A percentile compares a stretch with the other conserved stretches of the same genome.
phyloP scores from a whole-genome alignment of 2,113 vertebrate genomes.

The Platichthys stellatus region DNA sequence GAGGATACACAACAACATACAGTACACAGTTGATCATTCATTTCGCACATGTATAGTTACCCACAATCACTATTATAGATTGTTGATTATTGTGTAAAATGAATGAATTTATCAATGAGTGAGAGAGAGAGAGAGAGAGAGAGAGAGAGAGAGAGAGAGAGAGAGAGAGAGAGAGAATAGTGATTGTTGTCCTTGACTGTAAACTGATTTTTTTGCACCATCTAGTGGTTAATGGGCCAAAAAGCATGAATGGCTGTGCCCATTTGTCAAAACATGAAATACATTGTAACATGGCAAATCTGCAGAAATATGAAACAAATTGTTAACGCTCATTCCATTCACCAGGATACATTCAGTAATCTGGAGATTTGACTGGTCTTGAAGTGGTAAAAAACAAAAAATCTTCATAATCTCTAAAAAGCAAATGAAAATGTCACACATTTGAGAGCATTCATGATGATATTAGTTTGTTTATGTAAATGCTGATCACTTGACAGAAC shows the following conservation, averaged over 20 bases:
- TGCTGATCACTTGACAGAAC: background rate
- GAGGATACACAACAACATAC: too few species aligned
- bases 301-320: background rate
- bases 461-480: background rate
- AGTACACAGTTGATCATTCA: too few species aligned
- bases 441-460: background rate
- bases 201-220: slow-evolving; percentile 21
- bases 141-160: background rate
- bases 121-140: background rate
- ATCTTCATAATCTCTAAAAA: too few species aligned
- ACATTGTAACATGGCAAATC: background rate
- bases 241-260: background rate
- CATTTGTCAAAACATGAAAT: background rate
- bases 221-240: slow-evolving; percentile 30
- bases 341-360: background rate
- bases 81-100: too few species aligned
- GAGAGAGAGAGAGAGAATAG: background rate
- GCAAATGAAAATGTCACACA: background rate
- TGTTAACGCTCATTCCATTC: background rate
- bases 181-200: background rate
- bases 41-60: too few species aligned
- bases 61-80: too few species aligned
- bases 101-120: background rate
- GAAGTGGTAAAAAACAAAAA: background rate
- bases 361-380: background rate